phyloP scores from a whole-genome alignment of 1,140 invertebrate genomes.

The Manduca sexta region DNA sequence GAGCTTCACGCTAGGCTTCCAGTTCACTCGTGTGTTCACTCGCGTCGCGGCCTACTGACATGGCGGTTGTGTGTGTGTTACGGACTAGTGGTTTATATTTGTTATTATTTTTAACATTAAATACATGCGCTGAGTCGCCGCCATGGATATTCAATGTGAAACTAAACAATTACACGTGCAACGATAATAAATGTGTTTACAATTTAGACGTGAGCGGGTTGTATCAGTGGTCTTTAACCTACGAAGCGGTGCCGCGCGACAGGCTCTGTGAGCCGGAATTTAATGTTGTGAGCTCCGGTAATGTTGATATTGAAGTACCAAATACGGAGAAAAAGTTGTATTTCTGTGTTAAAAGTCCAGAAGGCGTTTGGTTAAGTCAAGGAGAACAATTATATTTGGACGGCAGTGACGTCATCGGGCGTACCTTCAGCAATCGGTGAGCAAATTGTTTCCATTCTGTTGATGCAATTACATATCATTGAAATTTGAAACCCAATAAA shows the following conservation, averaged over 20 bases:
- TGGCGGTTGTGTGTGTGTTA: constrained; percentile 34
- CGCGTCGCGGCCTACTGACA: constrained; percentile 17
- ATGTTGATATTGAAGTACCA: constrained; percentile 22
- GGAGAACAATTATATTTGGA: constrained; percentile 44
- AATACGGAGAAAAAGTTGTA: constrained; percentile 31
- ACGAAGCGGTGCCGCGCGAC: constrained; percentile 20
- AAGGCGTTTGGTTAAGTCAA: constrained; percentile 41
- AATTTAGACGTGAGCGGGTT: constrained; percentile 43
- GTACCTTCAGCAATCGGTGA: constrained; percentile 19
- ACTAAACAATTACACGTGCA: constrained; percentile 33
- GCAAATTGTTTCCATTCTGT: constrained; percentile 9
- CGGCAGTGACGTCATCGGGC: constrained; percentile 44
- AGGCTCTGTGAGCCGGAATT: constrained; percentile 23
- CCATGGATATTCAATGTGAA: constrained; percentile 51
- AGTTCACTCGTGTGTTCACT: constrained; percentile 20
- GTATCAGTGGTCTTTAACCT: constrained; percentile 48
- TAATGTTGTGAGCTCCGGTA: constrained; percentile 12
- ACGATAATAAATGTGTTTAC: constrained; percentile 42
- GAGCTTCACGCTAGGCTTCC: no score
- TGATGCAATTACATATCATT: not conserved
- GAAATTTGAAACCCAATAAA: not conserved
- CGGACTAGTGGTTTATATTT: constrained; percentile 59
- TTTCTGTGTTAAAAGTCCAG: constrained; percentile 42
- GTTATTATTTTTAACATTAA: constrained; percentile 51
- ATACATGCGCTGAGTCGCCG: constrained; percentile 30